Conservation (phyloP, 2,797 vertebrate species). For the Sebastolobus alascanus region DNA sequence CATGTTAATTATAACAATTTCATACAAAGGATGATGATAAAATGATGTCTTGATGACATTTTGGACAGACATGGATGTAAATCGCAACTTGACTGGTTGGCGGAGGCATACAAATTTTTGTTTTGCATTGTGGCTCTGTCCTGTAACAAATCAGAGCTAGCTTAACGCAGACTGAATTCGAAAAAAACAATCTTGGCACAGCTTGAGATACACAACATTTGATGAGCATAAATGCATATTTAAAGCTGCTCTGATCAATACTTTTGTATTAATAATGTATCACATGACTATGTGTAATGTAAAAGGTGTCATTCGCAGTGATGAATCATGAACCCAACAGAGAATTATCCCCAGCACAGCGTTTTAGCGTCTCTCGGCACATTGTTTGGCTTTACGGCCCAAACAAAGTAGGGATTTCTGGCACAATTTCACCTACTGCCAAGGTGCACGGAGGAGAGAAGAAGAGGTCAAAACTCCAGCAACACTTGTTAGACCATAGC, state of each 20-base stretch:
- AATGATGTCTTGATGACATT: fast-evolving
- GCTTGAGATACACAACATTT: too few species aligned
- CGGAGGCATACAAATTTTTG: too few species aligned
- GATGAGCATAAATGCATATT: neutral
- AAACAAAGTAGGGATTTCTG: neutral
- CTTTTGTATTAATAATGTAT: neutral
- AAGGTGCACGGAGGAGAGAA: neutral
- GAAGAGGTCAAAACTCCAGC: neutral
- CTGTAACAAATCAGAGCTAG: too few species aligned
- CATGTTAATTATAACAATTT: too few species aligned
- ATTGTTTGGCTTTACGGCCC: too few species aligned
- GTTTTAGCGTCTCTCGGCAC: neutral
- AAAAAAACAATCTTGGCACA: too few species aligned
- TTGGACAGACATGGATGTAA: neutral
- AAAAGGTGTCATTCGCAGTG: neutral
- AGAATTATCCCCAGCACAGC: neutral
- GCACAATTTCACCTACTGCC: neutral
- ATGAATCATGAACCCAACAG: neutral
- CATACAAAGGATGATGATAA: neutral
- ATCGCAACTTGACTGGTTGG: neutral
- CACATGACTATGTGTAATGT: neutral
- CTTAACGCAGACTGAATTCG: too few species aligned
- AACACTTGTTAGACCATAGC: neutral
- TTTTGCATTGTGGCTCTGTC: too few species aligned
- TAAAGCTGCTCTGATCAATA: neutral